Evolutionary conservation across 2,888 invertebrate genomes (phyloP).

Genomic region (Rhagonycha fulva): DNA sequence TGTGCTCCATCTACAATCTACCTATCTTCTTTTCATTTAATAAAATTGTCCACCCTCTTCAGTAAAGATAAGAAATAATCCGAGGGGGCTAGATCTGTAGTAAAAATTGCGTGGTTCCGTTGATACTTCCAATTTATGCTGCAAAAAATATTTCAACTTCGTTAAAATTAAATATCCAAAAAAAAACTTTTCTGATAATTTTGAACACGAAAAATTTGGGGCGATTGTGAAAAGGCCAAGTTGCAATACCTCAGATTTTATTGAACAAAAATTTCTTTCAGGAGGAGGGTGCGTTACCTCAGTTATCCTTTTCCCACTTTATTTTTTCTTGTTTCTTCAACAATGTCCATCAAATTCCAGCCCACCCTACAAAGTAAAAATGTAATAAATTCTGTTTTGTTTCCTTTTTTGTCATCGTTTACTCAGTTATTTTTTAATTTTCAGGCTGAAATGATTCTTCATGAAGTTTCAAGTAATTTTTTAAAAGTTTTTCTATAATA

Average conservation of each 20-base stretch:
- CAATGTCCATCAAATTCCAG: not conserved
- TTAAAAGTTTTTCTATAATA: slow-evolving; percentile 78
- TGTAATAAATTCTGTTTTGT: not conserved
- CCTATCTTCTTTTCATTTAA: not conserved
- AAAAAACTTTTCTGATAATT: not conserved
- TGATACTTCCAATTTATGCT: not conserved
- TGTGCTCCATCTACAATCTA: not conserved
- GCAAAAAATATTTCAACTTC: not conserved
- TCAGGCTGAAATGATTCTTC: slow-evolving; percentile 44
- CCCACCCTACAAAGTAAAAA: not conserved
- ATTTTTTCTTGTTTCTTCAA: not conserved
- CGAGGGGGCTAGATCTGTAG: not conserved
- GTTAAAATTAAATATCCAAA: not conserved
- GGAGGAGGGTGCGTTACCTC: not conserved
- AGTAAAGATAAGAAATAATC: not conserved
- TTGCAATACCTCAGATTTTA: not conserved
- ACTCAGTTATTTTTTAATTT: not conserved
- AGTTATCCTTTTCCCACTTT: not conserved
- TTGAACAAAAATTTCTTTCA: not conserved
- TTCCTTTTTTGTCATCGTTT: not conserved
- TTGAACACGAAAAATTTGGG: not conserved
- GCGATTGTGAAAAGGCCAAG: not conserved
- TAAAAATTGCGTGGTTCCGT: not conserved
- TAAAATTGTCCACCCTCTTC: not conserved
- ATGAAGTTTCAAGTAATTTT: slow-evolving; percentile 70